Evolutionary conservation across 2,888 invertebrate genomes (phyloP), one percentile per base, ranked within the genome.

Genomic region (Thecocarcelia acutangulata): DNA sequence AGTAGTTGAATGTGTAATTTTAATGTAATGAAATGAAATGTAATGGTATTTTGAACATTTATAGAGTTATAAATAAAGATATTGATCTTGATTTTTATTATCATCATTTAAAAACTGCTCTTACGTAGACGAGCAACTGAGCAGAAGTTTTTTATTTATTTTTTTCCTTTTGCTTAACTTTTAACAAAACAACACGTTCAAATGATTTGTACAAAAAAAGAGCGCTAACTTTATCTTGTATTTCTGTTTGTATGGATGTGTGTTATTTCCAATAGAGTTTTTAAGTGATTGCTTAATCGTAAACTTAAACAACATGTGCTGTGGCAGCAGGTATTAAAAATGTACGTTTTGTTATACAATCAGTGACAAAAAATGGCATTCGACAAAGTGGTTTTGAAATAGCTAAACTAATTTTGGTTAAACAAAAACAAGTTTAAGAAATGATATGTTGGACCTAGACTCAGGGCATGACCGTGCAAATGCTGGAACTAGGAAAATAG

Each of bases 41-140:
- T 68, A 76, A 76, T 68, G 80, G 56, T 81, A 82, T 82, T 82
- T 78, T 82, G 69, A 78, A 82, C 82, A 78, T 82, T 82, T 82
- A 82, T 82, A 78, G 78, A 82, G 82, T 74, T 74, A 82, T 82
- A 82, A 82, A 82, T 78, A 82, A 82, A 82, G 82, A 82, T 82
- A 82, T 82, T 74, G 82, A 82, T 82, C 82, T 82, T 82, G 78
- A 82, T 78, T 82, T 78, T 76, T 81, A 73, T 73, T 73, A 73
- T 75, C 74, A 74, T 58, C 59, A 46, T 63, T 69, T 13, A 15
- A 52, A 58, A 50, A 59, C 54, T 37, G 13, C 13, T 9, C 17
- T 19, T 21, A 37, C 37, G 48, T 17, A 19, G 19, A 24, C 2
- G 54, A 37, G 19, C 44, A 54, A 33, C 19, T 63, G 46, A 44